Evolutionary conservation across 2,888 invertebrate genomes (phyloP), one percentile per base, ranked within the genome.

Genomic region (Aphelenchoides bicaudatus): DNA sequence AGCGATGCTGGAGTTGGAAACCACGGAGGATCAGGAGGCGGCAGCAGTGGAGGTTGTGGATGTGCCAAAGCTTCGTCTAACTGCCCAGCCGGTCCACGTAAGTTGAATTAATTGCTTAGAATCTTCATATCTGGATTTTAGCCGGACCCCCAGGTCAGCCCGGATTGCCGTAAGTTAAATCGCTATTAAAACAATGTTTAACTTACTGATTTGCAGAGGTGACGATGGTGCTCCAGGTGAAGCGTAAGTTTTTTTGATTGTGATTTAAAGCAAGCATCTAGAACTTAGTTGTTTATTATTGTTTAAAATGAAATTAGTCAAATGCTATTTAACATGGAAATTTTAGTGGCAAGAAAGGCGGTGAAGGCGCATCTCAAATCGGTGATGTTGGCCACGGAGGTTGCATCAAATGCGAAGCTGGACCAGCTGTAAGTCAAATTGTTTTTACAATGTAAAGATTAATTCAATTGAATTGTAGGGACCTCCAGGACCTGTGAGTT

Each of bases 331-430:
- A 43, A 8, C 43, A 6, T 21, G 43, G 16, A 21, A 25, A 21
- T 43, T 43, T 19, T 10, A 43, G 57, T 58, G 66, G 66, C 53
- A 62, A 62, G 49, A 62, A 65, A 30, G 70, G 70, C 56, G 60
- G 61, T 23, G 63, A 58, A 16, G 70, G 70, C 50, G 62, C 59
- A 43, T 58, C 60, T 46, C 63, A 66, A 60, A 56, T 67, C 29
- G 60, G 66, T 31, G 63, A 64, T 48, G 61, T 64, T 53, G 63
- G 63, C 19, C 60, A 62, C 43, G 67, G 67, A 19, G 67, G 66
- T 37, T 66, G 67, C 65, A 66, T 70, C 63, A 62, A 60, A 46
- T 37, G 55, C 28, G 48, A 57, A 19, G 50, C 48, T 31, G 68
- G 68, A 61, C 53, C 64, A 27, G 62, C 66, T 54, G 68, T 64